Conservation (phyloP, 2,888 invertebrate genomes). For the Meteorus cinctellus region DNA sequence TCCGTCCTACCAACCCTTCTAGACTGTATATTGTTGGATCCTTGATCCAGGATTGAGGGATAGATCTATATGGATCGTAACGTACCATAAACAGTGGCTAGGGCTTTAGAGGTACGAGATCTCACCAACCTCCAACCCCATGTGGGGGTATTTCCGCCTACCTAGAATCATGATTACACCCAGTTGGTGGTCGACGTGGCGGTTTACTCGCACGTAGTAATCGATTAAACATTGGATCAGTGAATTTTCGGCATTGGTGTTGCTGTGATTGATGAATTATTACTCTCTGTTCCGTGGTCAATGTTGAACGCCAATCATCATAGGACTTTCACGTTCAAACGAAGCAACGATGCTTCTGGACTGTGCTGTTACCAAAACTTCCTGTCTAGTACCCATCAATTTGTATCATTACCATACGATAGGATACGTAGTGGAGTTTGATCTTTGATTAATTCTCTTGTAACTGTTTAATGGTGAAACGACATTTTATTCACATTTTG, state of each 20-base stretch:
- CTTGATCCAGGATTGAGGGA: constrained; percentile 23
- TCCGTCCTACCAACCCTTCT: not conserved
- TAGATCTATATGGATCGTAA: constrained; percentile 9
- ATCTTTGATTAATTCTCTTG: not conserved
- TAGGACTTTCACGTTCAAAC: not conserved
- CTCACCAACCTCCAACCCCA: not conserved
- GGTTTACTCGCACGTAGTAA: constrained; percentile 31
- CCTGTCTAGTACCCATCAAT: not conserved
- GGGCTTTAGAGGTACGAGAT: not conserved
- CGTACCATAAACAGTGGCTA: not conserved
- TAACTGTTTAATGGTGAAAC: not conserved
- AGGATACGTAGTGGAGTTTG: not conserved
- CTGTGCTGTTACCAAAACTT: not conserved
- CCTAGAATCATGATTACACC: constrained; percentile 17
- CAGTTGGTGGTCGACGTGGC: constrained; percentile 10
- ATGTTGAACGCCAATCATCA: constrained; percentile 23
- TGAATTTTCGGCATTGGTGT: constrained; percentile 39
- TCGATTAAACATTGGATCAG: constrained; percentile 35
- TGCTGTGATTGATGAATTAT: constrained; percentile 40
- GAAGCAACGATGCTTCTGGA: not conserved
- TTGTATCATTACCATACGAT: not conserved
- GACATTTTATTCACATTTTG: not conserved
- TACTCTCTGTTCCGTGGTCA: constrained; percentile 7
- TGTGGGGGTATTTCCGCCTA: not conserved
- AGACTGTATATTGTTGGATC: not conserved